Conservation (phyloP, 2,888 invertebrate species). For the Cryptocheilus praepositus region DNA sequence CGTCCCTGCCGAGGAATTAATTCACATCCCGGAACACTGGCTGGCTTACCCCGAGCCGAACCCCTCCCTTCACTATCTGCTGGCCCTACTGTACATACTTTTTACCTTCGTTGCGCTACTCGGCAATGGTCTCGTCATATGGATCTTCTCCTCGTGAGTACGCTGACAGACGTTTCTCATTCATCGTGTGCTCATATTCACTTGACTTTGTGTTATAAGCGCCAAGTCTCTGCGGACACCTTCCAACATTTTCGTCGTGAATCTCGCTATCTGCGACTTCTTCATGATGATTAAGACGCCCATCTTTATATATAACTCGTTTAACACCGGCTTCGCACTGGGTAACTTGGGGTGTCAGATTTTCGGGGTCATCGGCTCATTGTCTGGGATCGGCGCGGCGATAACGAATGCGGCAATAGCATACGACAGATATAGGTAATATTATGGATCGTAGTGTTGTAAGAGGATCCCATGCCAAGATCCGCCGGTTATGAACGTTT, state of each 20-base stretch:
- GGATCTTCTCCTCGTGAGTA: slow-evolving; percentile 86
- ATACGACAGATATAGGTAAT: slow-evolving; percentile 82
- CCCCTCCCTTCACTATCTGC: slow-evolving; percentile 86
- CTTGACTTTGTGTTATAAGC: no score
- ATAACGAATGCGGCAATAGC: slow-evolving; percentile 91
- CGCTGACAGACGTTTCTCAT: no score
- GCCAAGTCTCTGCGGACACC: slow-evolving; percentile 85
- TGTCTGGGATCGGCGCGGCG: slow-evolving; percentile 87
- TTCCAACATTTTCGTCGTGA: slow-evolving; percentile 89
- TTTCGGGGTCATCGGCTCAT: slow-evolving; percentile 85
- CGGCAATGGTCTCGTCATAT: slow-evolving; percentile 91
- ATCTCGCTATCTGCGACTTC: slow-evolving; percentile 89
- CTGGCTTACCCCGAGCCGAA: slow-evolving; percentile 87
- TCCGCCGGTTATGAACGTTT: no score
- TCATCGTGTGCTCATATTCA: no score
- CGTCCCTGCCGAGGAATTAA: slow-evolving; percentile 84
- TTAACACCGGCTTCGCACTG: slow-evolving; percentile 84
- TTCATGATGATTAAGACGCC: slow-evolving; percentile 92
- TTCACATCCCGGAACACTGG: slow-evolving; percentile 86
- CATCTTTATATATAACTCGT: slow-evolving; percentile 90
- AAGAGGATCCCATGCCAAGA: no score
- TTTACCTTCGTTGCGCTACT: slow-evolving; percentile 84
- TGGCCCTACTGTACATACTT: slow-evolving; percentile 85
- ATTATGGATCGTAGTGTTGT: no score
- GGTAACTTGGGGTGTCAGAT: slow-evolving; percentile 87